phyloP scores from a whole-genome alignment of 2,797 vertebrate species.

The Lagorchestes hirsutus region DNA sequence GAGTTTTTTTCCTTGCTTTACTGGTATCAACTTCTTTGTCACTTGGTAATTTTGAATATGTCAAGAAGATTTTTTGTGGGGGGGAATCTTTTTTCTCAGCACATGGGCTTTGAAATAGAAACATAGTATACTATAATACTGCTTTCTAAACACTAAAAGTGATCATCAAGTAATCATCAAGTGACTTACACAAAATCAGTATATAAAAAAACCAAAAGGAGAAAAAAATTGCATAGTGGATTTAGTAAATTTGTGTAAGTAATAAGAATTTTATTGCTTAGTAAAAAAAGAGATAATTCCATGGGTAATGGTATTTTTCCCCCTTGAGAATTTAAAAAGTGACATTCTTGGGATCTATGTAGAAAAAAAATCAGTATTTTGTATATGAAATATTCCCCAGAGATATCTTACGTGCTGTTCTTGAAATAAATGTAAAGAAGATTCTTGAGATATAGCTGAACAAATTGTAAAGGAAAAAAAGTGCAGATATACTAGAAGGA shows the following conservation, averaged over 20 bases:
- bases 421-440: not conserved
- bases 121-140: not conserved
- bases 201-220: not conserved
- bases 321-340: constrained; percentile 43
- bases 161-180: not conserved
- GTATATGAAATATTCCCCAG: constrained; percentile 14
- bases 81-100: not conserved
- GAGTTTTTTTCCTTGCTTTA: not conserved
- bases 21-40: constrained; percentile 16
- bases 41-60: constrained; percentile 25
- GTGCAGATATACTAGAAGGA: constrained; percentile 8
- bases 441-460: constrained; percentile 12
- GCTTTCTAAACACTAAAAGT: not conserved
- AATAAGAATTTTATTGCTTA: not conserved
- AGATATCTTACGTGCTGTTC: constrained; percentile 23
- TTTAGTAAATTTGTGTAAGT: not conserved
- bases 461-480: not conserved
- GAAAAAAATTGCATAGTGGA: not conserved
- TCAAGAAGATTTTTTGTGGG: not conserved
- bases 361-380: not conserved
- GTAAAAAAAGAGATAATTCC: not conserved
- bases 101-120: constrained; percentile 24
- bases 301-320: constrained; percentile 6
- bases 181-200: constrained; percentile 14
- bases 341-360: constrained; percentile 13